Base-by-base conservation (phyloP, 2,113 vertebrate species). In the Datnioides undecimradiatus region DNA sequence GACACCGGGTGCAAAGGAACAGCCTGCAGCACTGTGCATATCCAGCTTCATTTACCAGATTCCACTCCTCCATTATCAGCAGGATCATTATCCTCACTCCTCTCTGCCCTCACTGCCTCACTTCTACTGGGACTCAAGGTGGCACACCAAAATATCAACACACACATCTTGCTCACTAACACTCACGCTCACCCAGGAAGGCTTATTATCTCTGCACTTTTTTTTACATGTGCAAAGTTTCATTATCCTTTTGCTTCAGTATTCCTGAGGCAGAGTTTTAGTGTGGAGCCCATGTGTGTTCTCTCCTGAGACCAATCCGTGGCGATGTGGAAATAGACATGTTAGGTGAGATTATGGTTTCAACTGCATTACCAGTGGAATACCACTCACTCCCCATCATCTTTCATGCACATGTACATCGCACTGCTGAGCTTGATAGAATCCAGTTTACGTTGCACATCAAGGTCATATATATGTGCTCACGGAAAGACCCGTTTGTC, bases 11-110 rank as follows among this genome's bases (percentile, higher is more conserved):
- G 82, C 62, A 83, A 88, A 89, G 46, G 73, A 91, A 81, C 80
- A 86, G 85, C 90, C 88, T 90, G 85, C 84, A 92, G 91, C 87
- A 66, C 65, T 38, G 58, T 82, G 79, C 83, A 88, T 80, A 88
- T 79, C 55, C 46, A 86, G 87, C 88, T 83, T 90, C 82, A 87
- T 92, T 92, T 90, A 79, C 77, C 78, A 90, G 72, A 80, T 83
- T 88, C 73, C 81, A 81, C 83, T 86, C 89, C 87, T 87, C 87
- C 76, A 70, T 90, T 85, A 92, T 90, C 85, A 88, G 87, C 77
- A 41, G 54, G 62, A 90, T 90, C 91, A 86, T 93, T 92, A 90
- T 90, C 80, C 73, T 57, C 64, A 82, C 82, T 76, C 72, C 76
- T 55, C 73, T 52, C 64, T 79, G 66, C 83, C 74, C 88, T 77